Conservation (phyloP, 2,797 vertebrate genomes). For the Gouania willdenowi region DNA sequence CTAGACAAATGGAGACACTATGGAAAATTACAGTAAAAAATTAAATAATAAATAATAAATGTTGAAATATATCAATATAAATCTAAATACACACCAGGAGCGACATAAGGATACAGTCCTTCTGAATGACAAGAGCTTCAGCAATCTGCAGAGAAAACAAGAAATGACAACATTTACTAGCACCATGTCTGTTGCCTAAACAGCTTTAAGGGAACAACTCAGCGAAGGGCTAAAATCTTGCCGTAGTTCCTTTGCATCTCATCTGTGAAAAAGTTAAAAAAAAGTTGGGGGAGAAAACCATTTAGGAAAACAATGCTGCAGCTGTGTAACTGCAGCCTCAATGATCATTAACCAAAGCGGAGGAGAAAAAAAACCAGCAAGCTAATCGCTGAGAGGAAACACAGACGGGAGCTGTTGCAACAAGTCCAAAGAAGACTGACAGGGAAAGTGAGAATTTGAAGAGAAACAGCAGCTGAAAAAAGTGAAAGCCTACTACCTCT, state of each 20-base stretch:
- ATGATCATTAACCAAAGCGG: conserved; percentile 19
- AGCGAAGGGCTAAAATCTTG: conserved; percentile 2
- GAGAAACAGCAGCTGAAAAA: conserved; percentile 14
- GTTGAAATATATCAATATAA: too few relatives aligned
- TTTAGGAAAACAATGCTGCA: background rate
- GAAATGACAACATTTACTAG: conserved; percentile 6
- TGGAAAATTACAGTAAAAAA: too few relatives aligned
- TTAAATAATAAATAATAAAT: too few relatives aligned
- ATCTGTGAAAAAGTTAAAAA: background rate
- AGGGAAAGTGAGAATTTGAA: conserved; percentile 18
- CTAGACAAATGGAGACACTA: too few relatives aligned
- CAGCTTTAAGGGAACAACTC: background rate
- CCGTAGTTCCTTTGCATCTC: background rate
- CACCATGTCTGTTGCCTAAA: conserved; percentile 1
- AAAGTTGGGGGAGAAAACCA: background rate
- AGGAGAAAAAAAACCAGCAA: background rate
- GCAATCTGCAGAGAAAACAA: conserved; percentile 80
- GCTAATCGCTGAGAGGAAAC: background rate
- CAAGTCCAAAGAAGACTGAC: background rate
- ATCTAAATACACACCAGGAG: conserved; percentile 1
- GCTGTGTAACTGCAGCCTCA: background rate
- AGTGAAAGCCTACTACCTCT: conserved; percentile 41
- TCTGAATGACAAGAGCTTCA: conserved; percentile 87
- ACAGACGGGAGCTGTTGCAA: background rate
- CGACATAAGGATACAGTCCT: conserved; percentile 92